Base-by-base conservation (phyloP, 1,140 invertebrate genomes). In the Scaptomyza montana region DNA sequence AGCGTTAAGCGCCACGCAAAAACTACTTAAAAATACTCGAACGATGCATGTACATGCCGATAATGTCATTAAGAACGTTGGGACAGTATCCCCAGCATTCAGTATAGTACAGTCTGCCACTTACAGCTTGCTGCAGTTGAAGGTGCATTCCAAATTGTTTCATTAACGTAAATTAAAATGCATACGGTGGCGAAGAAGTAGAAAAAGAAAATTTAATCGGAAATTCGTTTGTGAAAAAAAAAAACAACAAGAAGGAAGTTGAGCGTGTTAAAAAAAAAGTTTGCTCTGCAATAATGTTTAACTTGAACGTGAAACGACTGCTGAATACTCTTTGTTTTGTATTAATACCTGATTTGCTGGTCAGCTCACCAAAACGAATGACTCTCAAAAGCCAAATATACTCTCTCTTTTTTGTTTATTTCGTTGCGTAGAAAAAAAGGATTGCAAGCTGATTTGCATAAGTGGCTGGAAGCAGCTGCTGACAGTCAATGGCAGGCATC, bases 101-200 rank as follows among this genome's bases (percentile, higher is more conserved):
- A 64, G 25, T 1, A 21, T 21, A 21, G 3, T 25, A 25, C 21
- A 25, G 21, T 25, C 21, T 9, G 8, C 25, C 45, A 46, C 19
- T 33, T 10, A 12, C 30, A 10, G 60, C 21, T 5, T 54, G 16
- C 46, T 64, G 47, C n/a, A 39, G 7, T 43, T 7, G 19, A 21
- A 21, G n/a, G 16, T 46, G 51, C 70, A 75, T 63, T 51, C 54
- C 74, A 77, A 81, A 87, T 87, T 86, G 78, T 87, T 86, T 82
- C 84, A 87, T 86, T 86, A 86, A 87, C 75, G 78, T 87, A 73
- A 87, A 86, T 86, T 87, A 78, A 86, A 87, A 86, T 86, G 75
- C 82, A 86, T 76, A 66, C 64, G 71, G 54, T 56, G 78, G 84
- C 70, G 21, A 46, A 33, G 8, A 36, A 36, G 33, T 8, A 36